phyloP scores from a whole-genome alignment of 2,113 vertebrate genomes.

The Leptobrachium leishanense region DNA sequence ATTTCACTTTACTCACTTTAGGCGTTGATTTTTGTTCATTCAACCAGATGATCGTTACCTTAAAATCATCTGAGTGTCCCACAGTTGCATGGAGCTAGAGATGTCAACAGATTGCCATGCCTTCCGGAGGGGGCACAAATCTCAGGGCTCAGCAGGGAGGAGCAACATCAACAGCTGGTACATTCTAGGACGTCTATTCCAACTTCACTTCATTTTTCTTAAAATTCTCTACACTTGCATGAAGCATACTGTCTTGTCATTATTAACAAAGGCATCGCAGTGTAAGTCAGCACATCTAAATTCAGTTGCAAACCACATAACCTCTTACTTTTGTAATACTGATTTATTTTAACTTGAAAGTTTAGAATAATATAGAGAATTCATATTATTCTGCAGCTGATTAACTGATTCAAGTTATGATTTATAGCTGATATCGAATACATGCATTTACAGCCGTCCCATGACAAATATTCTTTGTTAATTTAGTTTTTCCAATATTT shows the following conservation, averaged over 20 bases:
- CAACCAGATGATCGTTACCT: slow-evolving; percentile 66
- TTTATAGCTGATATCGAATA: too few relatives aligned
- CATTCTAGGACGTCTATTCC: slow-evolving; percentile 67
- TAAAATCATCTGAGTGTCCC: slow-evolving; percentile 64
- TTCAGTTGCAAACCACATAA: too few relatives aligned
- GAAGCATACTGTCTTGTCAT: slow-evolving; percentile 53
- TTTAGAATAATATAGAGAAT: too few relatives aligned
- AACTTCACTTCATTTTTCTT: slow-evolving; percentile 50
- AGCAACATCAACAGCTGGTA: slow-evolving; percentile 80
- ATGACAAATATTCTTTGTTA: too few relatives aligned
- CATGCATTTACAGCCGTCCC: too few relatives aligned
- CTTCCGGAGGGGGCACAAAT: slow-evolving; percentile 62
- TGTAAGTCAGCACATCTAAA: slow-evolving; percentile 8
- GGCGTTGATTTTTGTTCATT: slow-evolving; percentile 62
- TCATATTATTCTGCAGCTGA: too few relatives aligned
- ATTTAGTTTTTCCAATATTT: too few relatives aligned
- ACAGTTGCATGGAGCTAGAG: slow-evolving; percentile 56
- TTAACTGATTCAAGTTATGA: too few relatives aligned
- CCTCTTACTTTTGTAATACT: too few relatives aligned
- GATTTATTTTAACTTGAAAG: too few relatives aligned
- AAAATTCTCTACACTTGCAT: slow-evolving; percentile 55
- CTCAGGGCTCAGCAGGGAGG: slow-evolving; percentile 66
- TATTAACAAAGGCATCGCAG: slow-evolving; percentile 59
- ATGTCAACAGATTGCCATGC: slow-evolving; percentile 71
- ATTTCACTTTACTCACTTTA: slow-evolving; percentile 56